Base-by-base conservation (phyloP, 2,113 vertebrate species). In the Piprites chloris region DNA sequence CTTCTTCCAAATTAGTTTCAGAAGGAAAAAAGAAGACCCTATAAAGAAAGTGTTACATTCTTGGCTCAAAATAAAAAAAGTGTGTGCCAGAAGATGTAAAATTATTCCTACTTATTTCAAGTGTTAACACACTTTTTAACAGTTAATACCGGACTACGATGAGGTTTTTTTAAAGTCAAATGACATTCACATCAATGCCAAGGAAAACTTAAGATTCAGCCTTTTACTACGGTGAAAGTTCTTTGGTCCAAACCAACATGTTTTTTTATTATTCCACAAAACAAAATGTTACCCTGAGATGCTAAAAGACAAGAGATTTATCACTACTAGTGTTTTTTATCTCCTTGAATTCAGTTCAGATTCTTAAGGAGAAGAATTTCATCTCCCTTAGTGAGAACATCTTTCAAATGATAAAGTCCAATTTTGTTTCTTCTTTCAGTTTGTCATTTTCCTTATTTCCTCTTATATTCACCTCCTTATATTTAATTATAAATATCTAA, bases 61-160 rank as follows among this genome's bases (percentile, higher is more conserved):
- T 87, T 89, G 81, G 77, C 20, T 91, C 84, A 93, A 92, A 96
- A 85, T 92, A 97, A 95, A 94, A 80, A 27, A 35, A 44, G 41
- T 61, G 39, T 22, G 14, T 91, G 80, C 37, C 65, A 85, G 62
- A 89, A 92, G 14, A 62, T 11, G n/a, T 47, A 66, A 76, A 82
- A 81, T 71, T 74, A 41, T 56, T 71, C 10, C 18, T 71, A 49
- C 22, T 79, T 76, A 46, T 52, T 92, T 95, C n/a, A 53, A 77
- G 24, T 81, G 33, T 39, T 82, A 76, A 69, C 32, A 76, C 4
- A 37, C 52, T 55, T 42, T 76, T 82, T 42, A 42, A 47, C 33
- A 33, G 47, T 46, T 85, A 68, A 24, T 35, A 30, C 16, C 81
- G 49, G 30, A 61, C 85, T 76, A 24, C 2, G 1, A 28, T 24